Evolutionary conservation across 1,140 invertebrate species (phyloP).

Genomic region (Plectus sambesii): DNA sequence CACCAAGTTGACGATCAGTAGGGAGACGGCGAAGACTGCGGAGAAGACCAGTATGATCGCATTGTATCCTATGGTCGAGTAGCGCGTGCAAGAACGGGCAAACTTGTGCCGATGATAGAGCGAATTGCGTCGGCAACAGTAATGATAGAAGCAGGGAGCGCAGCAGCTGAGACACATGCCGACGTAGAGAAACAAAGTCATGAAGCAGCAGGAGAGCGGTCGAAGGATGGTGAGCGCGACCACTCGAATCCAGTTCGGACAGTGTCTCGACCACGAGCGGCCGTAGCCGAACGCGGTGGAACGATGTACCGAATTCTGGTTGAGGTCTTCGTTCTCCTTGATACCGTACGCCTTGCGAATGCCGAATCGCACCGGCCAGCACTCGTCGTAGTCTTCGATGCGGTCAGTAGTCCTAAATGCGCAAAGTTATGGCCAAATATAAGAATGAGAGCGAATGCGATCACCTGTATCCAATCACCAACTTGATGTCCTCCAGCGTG

Average conservation of each 20-base stretch:
- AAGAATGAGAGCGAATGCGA: too few species aligned
- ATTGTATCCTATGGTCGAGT: slow-evolving; percentile 3
- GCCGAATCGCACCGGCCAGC: neutral
- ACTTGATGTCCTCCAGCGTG: too few species aligned
- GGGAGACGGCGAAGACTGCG: slow-evolving; percentile 10
- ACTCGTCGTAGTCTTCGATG: neutral
- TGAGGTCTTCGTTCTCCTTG: too few species aligned
- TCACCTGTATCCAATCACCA: too few species aligned
- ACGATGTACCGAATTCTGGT: too few species aligned
- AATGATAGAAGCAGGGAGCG: slow-evolving; percentile 32
- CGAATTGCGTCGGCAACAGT: slow-evolving; percentile 31
- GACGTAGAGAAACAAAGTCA: slow-evolving; percentile 23
- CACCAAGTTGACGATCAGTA: slow-evolving; percentile 33
- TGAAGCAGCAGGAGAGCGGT: slow-evolving; percentile 18
- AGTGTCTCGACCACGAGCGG: too few species aligned
- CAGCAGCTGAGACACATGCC: slow-evolving; percentile 25
- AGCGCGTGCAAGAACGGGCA: slow-evolving; percentile 12
- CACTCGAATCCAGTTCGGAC: too few species aligned
- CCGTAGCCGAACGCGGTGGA: too few species aligned
- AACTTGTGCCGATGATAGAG: slow-evolving; percentile 34
- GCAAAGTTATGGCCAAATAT: too few species aligned
- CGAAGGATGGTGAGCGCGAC: too few species aligned
- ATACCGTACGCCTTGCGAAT: neutral
- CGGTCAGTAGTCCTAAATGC: too few species aligned
- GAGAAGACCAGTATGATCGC: slow-evolving; percentile 34